Evolutionary conservation across 2,888 invertebrate species (phyloP), one percentile per base, ranked within the genome.

Genomic region (Zhuqinia jingwanae): DNA sequence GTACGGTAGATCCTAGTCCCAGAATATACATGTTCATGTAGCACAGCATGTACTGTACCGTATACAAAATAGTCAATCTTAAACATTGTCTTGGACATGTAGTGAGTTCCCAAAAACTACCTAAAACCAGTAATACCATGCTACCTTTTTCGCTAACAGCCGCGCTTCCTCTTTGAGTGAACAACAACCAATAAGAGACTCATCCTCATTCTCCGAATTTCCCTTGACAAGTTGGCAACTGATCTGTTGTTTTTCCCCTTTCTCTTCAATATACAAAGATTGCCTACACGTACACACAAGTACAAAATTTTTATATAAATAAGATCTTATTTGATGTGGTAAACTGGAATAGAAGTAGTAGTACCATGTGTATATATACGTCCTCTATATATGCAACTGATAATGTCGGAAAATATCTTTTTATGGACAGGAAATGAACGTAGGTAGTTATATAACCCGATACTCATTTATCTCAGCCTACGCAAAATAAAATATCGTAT

Each of bases 401-500:
- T 56, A 36, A 30, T 77, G 77, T 77, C 22, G 10, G 42, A 25
- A 25, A 50, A 13, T 2, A 25, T 50, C 27, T 60, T 63, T n/a
- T n/a, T 45, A 27, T 58, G 63, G 30, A 42, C 25, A 81, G 25
- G 27, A 36, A 82, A 75, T 75, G 82, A 60, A 81, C 58, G 60
- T 75, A n/a, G n/a, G n/a, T n/a, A 75, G 30, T 75, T 60, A 63
- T 50, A 75, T 47, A 60, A 63, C 82, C 58, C 58, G 27, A 27
- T 63, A 60, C 63, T 75, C 42, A 82, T 82, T 82, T 83, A 65
- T 83, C 76, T 82, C 82, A 75, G 60, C 82, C 82, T 82, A 53
- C 76, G 53, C 63, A 83, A n/a, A 63, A 75, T 73, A 73, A n/a
- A n/a, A n/a, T n/a, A n/a, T n/a, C n/a, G n/a, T n/a, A n/a, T n/a